These are phyloP conservation scores for Cryptocephalus primarius DNA, from an alignment of 2,888 invertebrate genomes.

Conservation along the genomic window DNA sequence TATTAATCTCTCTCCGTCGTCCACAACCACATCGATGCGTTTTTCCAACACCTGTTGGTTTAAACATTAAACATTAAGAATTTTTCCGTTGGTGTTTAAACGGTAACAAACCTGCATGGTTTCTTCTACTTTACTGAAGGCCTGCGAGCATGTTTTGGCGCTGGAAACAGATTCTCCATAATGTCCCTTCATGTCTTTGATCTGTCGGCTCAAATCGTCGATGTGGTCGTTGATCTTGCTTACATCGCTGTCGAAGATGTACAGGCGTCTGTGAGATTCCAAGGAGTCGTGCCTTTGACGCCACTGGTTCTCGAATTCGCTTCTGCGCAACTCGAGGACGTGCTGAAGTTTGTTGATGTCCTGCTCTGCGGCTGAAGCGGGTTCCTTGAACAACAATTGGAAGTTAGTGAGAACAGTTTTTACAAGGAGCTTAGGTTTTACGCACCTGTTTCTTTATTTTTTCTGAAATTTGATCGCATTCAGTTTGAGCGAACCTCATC, in stretches of 20 bases:
- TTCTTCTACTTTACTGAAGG: slow-evolving; percentile 66
- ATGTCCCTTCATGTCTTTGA: slow-evolving; percentile 52
- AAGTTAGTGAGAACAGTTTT: too few relatives aligned
- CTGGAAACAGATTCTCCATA: slow-evolving; percentile 62
- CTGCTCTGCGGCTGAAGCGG: slow-evolving; percentile 51
- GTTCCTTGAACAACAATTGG: slow-evolving; percentile 42
- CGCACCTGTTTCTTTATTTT: slow-evolving; percentile 52
- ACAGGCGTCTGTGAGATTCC: slow-evolving; percentile 51
- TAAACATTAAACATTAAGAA: too few relatives aligned
- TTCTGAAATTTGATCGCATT: slow-evolving; percentile 56
- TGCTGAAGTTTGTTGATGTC: slow-evolving; percentile 59
- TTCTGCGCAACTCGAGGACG: slow-evolving; percentile 47
- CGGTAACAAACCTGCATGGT: slow-evolving; percentile 54
- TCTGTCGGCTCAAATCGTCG: slow-evolving; percentile 52
- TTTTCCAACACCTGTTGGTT: slow-evolving; percentile 50
- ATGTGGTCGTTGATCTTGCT: slow-evolving; percentile 60
- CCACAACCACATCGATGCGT: slow-evolving; percentile 57
- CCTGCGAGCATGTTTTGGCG: slow-evolving; percentile 57
- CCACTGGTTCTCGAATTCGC: slow-evolving; percentile 55
- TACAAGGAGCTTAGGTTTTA: not conserved
- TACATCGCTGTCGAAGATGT: slow-evolving; percentile 58
- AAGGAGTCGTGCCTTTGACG: slow-evolving; percentile 46
- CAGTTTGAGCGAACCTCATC: slow-evolving; percentile 53
- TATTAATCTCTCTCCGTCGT: slow-evolving; percentile 49
- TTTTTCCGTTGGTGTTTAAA: too few relatives aligned